Evolutionary conservation across 2,797 vertebrate genomes (phyloP), one percentile per base, ranked within the genome.

Genomic region (Sebastes goodei): DNA sequence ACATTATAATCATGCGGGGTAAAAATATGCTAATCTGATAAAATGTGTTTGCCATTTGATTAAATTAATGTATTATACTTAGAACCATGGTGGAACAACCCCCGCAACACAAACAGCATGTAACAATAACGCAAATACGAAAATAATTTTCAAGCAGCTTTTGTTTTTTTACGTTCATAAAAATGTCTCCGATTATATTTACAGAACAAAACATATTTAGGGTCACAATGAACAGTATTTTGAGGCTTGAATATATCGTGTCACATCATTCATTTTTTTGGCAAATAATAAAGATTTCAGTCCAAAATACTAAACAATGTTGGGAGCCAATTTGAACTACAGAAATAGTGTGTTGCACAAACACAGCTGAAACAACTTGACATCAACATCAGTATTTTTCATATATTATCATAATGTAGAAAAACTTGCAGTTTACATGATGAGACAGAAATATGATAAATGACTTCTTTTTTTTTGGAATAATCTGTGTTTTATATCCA

Each of bases 101-200:
- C 6, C 15, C 42, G 7, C 6, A 59, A 60, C 55, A 64, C 55
- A 67, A 61, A 76, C 46, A 33, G 14, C 35, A 30, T 77, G 60
- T 12, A 61, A 61, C 64, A 87, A 52, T 21, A 82, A 87, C 23
- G 25, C 21, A 75, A 75, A 84, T 25, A 12, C 67, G 59, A 52
- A 74, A 82, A 74, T 42, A 6, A 30, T 71, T 86, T 87, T 85
- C 81, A 87, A 89, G 76, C 86, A 92, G 63, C 49, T 86, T 53
- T 82, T 86, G 65, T 86, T 91, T 42, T 91, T 42, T 90, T 76
- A 90, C 73, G 77, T 90, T 92, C 91, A 92, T 94, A 94, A 92
- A 94, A 93, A 94, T 92, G 89, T 93, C 74, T 92, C 76, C 76
- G 72, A 87, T 91, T 88, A 92, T 94, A 94, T 95, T 93, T 95